Base-by-base conservation (phyloP, 1,140 invertebrate genomes). In the Drosophila pseudoananassae region DNA sequence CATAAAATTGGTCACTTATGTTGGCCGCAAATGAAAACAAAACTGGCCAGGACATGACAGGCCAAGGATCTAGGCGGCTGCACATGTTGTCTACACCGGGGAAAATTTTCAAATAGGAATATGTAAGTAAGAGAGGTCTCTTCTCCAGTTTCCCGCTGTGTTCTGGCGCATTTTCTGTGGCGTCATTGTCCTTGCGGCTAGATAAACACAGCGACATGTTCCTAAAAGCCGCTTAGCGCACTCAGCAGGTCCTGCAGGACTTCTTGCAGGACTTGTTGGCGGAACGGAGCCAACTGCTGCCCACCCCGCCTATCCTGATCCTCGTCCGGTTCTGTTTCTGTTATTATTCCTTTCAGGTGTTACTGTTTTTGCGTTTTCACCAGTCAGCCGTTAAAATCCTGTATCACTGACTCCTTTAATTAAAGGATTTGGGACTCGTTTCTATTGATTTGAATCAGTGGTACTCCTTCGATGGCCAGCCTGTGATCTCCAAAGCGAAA, bases 1-100 rank as follows among this genome's bases (percentile, higher is more conserved):
- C 83, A 87, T 87, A 88, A 87, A 87, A 87, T 87, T 87, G 83
- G 83, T 87, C 83, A 83, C 83, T 88, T 87, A 87, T 88, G 83
- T 75, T 76, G 57, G 65, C 78, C 82, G 61, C 82, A 87, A 70
- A 88, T 82, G 83, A 87, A 88, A 87, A 87, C 82, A 87, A 87
- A 87, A 87, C 82, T 82, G 75, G 65, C 78, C 83, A 78, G 83
- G 75, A 88, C 83, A 87, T 88, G 82, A 88, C 82, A 85, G 60
- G 52, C 6, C 68, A 78, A 9, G 36, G 49, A 58, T 49, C 53
- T 56, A 60, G 38, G 23, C 43, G 53, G 69, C 46, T 78, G 82
- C 82, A 85, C 83, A 88, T 87, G 82, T 87, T 75, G 20, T 59
- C 20, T 20, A 20, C 20, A 20, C 20, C 3, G 20, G 0, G 3